Evolutionary conservation across 2,113 vertebrate genomes (phyloP).

Genomic region (Oncorhynchus masou): DNA sequence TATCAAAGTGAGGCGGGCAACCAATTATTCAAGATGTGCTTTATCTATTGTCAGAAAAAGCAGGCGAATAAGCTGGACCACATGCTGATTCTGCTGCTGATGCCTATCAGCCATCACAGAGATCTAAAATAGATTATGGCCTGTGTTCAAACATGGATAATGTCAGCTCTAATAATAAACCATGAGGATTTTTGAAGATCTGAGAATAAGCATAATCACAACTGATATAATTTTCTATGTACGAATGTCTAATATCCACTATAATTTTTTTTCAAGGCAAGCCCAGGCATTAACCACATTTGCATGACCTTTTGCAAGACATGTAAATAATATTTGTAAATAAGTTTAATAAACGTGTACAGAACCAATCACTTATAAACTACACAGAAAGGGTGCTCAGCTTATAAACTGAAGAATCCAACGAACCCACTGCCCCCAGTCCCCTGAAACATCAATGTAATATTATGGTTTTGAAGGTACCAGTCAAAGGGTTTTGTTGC

Average conservation of each 20-base stretch:
- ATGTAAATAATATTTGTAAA: background rate
- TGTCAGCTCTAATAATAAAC: slow-evolving; percentile 55
- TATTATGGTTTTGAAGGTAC: background rate
- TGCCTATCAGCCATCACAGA: slow-evolving; percentile 54
- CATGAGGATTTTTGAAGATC: slow-evolving; percentile 33
- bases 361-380: background rate
- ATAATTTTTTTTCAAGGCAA: background rate
- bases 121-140: slow-evolving; percentile 51
- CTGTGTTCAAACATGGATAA: slow-evolving; percentile 53
- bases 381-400: background rate
- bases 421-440: background rate
- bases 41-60: slow-evolving; percentile 15
- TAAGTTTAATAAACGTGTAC: background rate
- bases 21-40: slow-evolving; percentile 20
- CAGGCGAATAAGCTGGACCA: background rate
- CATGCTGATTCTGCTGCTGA: slow-evolving; percentile 29
- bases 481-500: background rate
- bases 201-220: slow-evolving; percentile 14
- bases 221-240: background rate
- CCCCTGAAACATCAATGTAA: background rate
- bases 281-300: background rate
- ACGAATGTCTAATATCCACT: background rate
- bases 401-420: too few relatives aligned
- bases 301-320: background rate
- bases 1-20: background rate